phyloP scores from a whole-genome alignment of 2,888 invertebrate species.

The Chrysolina americana region DNA sequence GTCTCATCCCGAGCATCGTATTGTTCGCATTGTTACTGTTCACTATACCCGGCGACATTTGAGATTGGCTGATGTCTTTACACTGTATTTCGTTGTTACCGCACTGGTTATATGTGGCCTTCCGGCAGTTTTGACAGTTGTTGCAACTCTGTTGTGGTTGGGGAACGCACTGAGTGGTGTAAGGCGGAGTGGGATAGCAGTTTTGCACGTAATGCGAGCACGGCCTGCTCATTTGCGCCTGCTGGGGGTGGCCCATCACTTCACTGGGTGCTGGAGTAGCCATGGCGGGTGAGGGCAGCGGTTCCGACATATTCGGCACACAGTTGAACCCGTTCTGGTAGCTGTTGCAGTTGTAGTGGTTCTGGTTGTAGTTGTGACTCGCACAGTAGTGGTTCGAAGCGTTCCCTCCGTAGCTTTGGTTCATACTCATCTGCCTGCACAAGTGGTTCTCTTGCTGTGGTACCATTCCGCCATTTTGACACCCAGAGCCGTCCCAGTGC shows the following conservation, averaged over 20 bases:
- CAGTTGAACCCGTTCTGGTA: conserved; percentile 57
- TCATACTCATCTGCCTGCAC: conserved; percentile 57
- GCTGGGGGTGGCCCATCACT: conserved; percentile 62
- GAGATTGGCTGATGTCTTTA: conserved; percentile 73
- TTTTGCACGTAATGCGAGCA: conserved; percentile 60
- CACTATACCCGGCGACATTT: conserved; percentile 70
- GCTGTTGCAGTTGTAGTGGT: conserved; percentile 56
- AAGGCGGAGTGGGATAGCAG: conserved; percentile 51
- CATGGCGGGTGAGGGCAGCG: conserved; percentile 65
- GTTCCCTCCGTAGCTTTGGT: conserved; percentile 53
- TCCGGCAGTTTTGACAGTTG: conserved; percentile 60
- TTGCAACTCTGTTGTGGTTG: conserved; percentile 53
- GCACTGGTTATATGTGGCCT: conserved; percentile 54
- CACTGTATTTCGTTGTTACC: conserved; percentile 71
- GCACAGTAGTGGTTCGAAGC: conserved; percentile 55
- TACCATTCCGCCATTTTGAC: conserved; percentile 45
- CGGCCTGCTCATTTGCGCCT: conserved; percentile 65
- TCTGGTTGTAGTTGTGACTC: conserved; percentile 58
- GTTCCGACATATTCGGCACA: conserved; percentile 57
- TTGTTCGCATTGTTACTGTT: conserved; percentile 39
- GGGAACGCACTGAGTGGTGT: conserved; percentile 47
- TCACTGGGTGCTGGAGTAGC: conserved; percentile 65
- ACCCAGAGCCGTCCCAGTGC: conserved; percentile 59
- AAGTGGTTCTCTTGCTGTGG: conserved; percentile 51
- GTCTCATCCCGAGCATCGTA: conserved; percentile 77